Percentiles rank a stretch among this genome's conserved stretches.
These are phyloP conservation scores for Rhineura floridana DNA, from an alignment of 2,113 vertebrate genomes.

Conservation along the genomic window DNA sequence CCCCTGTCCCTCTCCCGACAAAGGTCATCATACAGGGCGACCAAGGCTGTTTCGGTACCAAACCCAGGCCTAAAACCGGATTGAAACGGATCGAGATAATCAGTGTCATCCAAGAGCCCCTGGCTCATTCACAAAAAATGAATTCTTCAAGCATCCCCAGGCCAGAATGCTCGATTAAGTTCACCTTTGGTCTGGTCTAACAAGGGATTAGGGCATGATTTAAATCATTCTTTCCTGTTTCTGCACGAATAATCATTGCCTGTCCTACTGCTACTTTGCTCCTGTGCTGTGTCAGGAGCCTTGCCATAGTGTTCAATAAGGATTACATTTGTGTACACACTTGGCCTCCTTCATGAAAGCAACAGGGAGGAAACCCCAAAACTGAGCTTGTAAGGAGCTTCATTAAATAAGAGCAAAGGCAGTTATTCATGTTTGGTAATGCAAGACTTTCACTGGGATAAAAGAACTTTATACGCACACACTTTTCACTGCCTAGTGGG, in stretches of 20 bases:
- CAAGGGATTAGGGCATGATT: not conserved
- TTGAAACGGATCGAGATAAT: too few relatives aligned
- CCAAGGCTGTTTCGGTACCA: too few relatives aligned
- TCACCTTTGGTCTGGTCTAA: not conserved
- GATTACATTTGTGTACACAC: not conserved
- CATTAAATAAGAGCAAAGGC: slow-evolving; percentile 18
- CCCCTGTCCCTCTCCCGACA: too few relatives aligned
- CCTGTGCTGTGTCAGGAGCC: not conserved
- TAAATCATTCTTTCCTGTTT: slow-evolving; percentile 31
- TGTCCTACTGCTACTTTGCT: not conserved
- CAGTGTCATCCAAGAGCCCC: too few relatives aligned
- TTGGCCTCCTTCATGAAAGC: not conserved
- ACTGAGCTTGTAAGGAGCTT: not conserved
- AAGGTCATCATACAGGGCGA: too few relatives aligned
- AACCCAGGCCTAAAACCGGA: too few relatives aligned
- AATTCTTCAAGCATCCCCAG: too few relatives aligned
- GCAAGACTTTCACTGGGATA: not conserved
- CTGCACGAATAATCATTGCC: slow-evolving; percentile 15
- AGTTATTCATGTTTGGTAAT: not conserved
- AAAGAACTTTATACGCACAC: not conserved
- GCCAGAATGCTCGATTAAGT: too few relatives aligned
- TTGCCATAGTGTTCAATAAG: not conserved
- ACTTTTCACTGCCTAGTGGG: not conserved
- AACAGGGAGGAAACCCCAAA: not conserved
- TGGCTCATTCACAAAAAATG: too few relatives aligned